Evolutionary conservation across 1,140 invertebrate species (phyloP), one percentile per base, ranked within the genome.

Genomic region (Stratiolaelaps scimitus): DNA sequence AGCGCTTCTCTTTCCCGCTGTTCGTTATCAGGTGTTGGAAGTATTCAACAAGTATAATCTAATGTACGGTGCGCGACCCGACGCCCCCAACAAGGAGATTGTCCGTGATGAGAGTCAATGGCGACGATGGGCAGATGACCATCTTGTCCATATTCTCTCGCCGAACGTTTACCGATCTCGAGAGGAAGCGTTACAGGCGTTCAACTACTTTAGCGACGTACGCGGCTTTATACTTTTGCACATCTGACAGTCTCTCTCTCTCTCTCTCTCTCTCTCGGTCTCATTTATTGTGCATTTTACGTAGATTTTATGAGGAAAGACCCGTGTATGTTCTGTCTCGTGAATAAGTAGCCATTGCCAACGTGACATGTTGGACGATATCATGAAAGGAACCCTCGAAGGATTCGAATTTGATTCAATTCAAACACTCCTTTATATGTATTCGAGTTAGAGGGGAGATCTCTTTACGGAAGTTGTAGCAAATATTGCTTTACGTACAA

Each of bases 1-100:
- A n/a, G n/a, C n/a, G 34, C 5, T 40, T 40, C 10, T 40, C 34
- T 10, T 40, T 40, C 34, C 34, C 4, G n/a, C n/a, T n/a, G n/a
- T 40, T 6, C 23, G 26, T 6, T 48, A 6, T 26, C 23, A 60
- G 53, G 53, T 60, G 10, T 64, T 70, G 65, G 89, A 93, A 73
- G 86, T 92, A 69, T 81, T 92, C 70, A 98, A 98, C 75, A 90
- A 88, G 76, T 98, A 98, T 77, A 95, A 89, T 73, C 73, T 98
- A 0, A 98, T 98, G 92, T 85, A 83, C 60, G 70, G 68, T 15
- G 72, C 76, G 46, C 72, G 79, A 10, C 78, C 80, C 1, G 76
- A 80, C 70, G 73, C 26, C 15, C 13, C 2, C 23, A 26, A 60
- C 23, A 26, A 29, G 23, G 23, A 60, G 2, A 23, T 23, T 6